Evolutionary conservation across 64 coral and sea anemone genomes (phyloP).

Genomic region (Exaiptasia diaphana): DNA sequence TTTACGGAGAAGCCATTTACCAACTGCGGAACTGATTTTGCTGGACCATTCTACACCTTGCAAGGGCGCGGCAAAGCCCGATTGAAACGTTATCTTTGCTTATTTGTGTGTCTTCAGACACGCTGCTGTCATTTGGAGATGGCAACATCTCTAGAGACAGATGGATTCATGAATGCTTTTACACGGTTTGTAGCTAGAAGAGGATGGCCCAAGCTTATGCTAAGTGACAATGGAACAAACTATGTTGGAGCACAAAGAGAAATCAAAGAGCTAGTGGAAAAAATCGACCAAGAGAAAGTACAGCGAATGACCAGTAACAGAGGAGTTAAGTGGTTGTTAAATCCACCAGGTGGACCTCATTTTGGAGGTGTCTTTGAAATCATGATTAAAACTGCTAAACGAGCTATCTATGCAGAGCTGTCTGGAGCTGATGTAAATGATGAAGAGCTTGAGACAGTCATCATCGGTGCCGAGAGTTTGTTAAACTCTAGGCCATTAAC

Average conservation of each 20-base stretch:
- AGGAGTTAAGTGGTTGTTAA: constrained; percentile 7
- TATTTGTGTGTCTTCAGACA: constrained; percentile 50
- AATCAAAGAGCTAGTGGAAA: constrained; percentile 6
- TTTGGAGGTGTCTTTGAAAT: constrained; percentile 16
- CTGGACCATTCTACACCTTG: constrained; percentile 13
- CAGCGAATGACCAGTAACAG: constrained; percentile 2
- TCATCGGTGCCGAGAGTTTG: constrained; percentile 41
- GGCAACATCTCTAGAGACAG: constrained; percentile 43
- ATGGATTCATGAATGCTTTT: constrained; percentile 28
- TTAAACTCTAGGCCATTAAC: constrained; percentile 53
- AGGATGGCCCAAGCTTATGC: constrained; percentile 15
- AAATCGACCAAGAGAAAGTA: constrained; percentile 15
- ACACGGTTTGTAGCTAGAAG: not conserved
- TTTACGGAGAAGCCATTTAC: constrained; percentile 14
- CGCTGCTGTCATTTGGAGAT: constrained; percentile 60
- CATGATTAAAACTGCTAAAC: constrained; percentile 31
- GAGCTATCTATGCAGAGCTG: constrained; percentile 11
- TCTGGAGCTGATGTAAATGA: constrained; percentile 22
- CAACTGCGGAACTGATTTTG: constrained; percentile 37
- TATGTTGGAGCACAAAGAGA: constrained; percentile 30
- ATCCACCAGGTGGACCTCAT: constrained; percentile 11
- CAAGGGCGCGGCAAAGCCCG: not conserved
- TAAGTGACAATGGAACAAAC: constrained; percentile 47
- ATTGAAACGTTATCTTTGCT: constrained; percentile 42
- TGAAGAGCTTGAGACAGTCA: constrained; percentile 35